These are phyloP conservation scores for Mylabris sibirica DNA, from an alignment of 2,888 invertebrate species.

Conservation along the genomic window DNA sequence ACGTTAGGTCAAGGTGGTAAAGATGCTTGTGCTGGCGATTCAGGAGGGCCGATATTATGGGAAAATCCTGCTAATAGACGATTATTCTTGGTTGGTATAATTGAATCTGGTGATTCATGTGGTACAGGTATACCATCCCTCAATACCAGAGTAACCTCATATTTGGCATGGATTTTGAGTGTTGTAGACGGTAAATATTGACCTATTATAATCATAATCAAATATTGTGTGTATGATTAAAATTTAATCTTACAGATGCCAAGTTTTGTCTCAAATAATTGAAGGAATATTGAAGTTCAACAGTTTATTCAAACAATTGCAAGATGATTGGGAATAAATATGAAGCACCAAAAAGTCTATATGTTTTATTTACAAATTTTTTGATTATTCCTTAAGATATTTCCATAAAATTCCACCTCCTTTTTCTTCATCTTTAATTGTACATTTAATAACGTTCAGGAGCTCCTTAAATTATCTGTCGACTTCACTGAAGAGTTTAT, in stretches of 20 bases:
- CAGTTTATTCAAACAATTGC: no score
- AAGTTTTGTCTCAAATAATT: conserved; percentile 48
- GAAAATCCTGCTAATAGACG: conserved; percentile 59
- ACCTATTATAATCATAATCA: background rate
- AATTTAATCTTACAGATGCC: conserved; percentile 48
- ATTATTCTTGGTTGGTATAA: conserved; percentile 63
- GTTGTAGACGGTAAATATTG: conserved; percentile 51
- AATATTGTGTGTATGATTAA: conserved; percentile 11
- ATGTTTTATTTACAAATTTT: no score
- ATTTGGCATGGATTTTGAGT: conserved; percentile 66
- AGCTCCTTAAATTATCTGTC: no score
- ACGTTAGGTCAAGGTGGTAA: conserved; percentile 45
- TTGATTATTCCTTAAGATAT: no score
- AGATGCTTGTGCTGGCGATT: conserved; percentile 51
- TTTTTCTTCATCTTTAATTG: no score
- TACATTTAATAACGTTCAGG: no score
- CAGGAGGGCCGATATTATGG: conserved; percentile 58
- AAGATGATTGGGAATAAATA: no score
- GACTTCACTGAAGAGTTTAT: no score
- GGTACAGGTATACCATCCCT: conserved; percentile 63
- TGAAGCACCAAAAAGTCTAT: no score
- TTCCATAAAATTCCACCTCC: no score
- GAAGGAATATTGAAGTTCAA: no score
- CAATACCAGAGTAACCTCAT: conserved; percentile 65
- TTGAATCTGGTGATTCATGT: conserved; percentile 67